These are phyloP conservation scores for Meganola albula DNA, from an alignment of 2,888 invertebrate species.

Conservation along the genomic window DNA sequence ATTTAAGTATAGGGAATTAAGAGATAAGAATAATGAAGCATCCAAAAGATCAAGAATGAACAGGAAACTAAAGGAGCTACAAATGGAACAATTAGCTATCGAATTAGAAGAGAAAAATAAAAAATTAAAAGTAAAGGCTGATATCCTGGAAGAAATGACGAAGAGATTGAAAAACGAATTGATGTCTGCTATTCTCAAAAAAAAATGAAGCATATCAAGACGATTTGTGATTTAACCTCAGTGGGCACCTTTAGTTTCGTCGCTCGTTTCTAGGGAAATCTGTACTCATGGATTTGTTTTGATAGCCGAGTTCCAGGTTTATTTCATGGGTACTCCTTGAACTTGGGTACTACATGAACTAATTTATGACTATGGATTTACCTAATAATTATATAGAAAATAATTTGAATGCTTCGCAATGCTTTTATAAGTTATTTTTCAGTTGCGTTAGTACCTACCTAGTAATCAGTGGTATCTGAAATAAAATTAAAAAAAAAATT, in stretches of 20 bases:
- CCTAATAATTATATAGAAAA: constrained; percentile 26
- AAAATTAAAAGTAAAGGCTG: constrained; percentile 80
- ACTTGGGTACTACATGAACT: background rate
- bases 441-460: constrained; percentile 32
- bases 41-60: constrained; percentile 85
- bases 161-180: constrained; percentile 80
- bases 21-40: constrained; percentile 88
- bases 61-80: constrained; percentile 78
- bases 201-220: constrained; percentile 40
- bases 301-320: background rate
- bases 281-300: constrained; percentile 34
- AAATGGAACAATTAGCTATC: constrained; percentile 72
- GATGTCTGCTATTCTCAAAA: constrained; percentile 80
- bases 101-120: constrained; percentile 81
- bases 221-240: constrained; percentile 20
- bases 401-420: constrained; percentile 17
- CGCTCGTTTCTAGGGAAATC: constrained; percentile 29
- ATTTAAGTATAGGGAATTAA: constrained; percentile 80
- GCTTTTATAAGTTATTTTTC: constrained; percentile 29
- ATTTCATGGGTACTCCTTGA: background rate
- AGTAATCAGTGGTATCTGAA: constrained; percentile 28
- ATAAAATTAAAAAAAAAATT: constrained; percentile 19
- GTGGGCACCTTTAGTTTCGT: constrained; percentile 36
- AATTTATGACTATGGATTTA: constrained; percentile 25
- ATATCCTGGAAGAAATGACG: constrained; percentile 82